These are phyloP conservation scores for human DNA, from an alignment of 2,113 vertebrate species.

Conservation along the genomic window GRCh38 chr19:49434501-49435000, in stretches of 20 bases:
- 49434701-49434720: neutral
- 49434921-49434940: neutral
- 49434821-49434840: slow-evolving; percentile 92
- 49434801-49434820: slow-evolving; percentile 91
- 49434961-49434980: neutral
- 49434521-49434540: neutral
- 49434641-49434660: slow-evolving; percentile 82
- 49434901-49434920: neutral
- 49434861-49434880: slow-evolving; percentile 95
- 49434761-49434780: slow-evolving; percentile 93
- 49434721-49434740: neutral
- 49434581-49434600: slow-evolving; percentile 38
- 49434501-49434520: too few relatives aligned
- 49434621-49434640: slow-evolving; percentile 74
- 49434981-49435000: neutral
- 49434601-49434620: slow-evolving; percentile 74
- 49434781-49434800: slow-evolving; percentile 93
- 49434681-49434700: slow-evolving; percentile 88
- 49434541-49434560: neutral
- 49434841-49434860: slow-evolving; percentile 93
- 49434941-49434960: neutral
- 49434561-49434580: neutral
- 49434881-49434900: slow-evolving; percentile 80
- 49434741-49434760: neutral
- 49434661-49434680: slow-evolving; percentile 96